Evolutionary conservation across 2,888 invertebrate species (phyloP).

Genomic region (Asteroscopus sphinx): DNA sequence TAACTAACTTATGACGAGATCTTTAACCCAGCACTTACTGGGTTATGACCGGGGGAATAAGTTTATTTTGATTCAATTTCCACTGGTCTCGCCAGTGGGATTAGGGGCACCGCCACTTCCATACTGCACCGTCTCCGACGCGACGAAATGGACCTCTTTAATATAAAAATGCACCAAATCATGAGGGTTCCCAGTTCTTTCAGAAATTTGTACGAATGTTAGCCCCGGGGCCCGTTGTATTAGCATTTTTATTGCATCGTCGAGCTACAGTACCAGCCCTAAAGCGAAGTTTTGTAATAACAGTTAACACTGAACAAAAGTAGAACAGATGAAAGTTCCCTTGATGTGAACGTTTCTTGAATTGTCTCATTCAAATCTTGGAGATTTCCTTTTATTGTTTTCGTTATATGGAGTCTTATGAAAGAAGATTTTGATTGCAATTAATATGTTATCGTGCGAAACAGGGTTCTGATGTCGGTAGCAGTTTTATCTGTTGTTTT

Average conservation of each 20-base stretch:
- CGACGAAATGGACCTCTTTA: conserved; percentile 37
- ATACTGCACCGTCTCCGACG: conserved; percentile 24
- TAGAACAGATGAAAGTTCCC: conserved; percentile 66
- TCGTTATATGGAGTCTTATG: conserved; percentile 52
- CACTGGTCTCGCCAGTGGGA: conserved; percentile 18
- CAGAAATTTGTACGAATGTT: conserved; percentile 49
- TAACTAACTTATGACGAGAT: conserved; percentile 34
- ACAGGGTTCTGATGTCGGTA: conserved; percentile 19
- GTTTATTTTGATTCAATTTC: conserved; percentile 47
- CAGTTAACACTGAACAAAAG: conserved; percentile 72
- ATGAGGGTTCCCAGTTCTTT: conserved; percentile 33
- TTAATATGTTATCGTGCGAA: conserved; percentile 31
- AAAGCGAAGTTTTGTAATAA: conserved; percentile 70
- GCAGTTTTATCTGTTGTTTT: conserved; percentile 34
- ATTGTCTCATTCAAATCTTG: conserved; percentile 68
- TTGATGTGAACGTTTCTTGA: conserved; percentile 62
- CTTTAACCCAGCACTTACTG: conserved; percentile 31
- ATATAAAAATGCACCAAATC: conserved; percentile 42
- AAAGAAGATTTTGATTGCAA: conserved; percentile 23
- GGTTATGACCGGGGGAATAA: conserved; percentile 39
- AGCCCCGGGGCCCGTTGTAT: conserved; percentile 51
- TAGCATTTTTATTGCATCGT: conserved; percentile 56
- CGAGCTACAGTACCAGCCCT: conserved; percentile 60
- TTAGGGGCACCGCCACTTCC: conserved; percentile 28
- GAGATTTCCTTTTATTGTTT: conserved; percentile 61